These are phyloP conservation scores for Luperina nickerlii DNA, from an alignment of 2,888 invertebrate genomes.

Conservation along the genomic window DNA sequence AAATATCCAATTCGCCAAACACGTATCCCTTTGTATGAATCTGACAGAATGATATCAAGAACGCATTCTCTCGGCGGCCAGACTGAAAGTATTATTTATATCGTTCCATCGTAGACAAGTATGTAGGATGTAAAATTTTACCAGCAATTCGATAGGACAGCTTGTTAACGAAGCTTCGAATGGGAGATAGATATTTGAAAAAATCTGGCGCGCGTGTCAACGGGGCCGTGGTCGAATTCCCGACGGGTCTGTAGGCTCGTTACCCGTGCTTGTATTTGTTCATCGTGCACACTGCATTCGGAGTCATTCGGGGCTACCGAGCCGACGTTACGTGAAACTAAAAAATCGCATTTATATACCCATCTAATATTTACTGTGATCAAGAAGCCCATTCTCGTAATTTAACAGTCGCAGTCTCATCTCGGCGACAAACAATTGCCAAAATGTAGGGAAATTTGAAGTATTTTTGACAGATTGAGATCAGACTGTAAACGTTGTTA, in stretches of 20 bases:
- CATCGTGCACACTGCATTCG: conserved; percentile 52
- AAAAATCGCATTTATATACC: background rate
- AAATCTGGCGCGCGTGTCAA: conserved; percentile 52
- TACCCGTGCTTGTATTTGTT: conserved; percentile 74
- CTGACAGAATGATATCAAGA: background rate
- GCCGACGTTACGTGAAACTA: background rate
- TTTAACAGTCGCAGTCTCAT: too few relatives aligned
- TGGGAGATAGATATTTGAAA: conserved; percentile 42
- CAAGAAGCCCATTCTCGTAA: too few relatives aligned
- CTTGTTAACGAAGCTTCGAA: conserved; percentile 53
- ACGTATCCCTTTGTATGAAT: background rate
- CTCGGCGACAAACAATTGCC: too few relatives aligned
- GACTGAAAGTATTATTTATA: too few relatives aligned
- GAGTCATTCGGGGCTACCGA: conserved; percentile 9
- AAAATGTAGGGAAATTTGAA: too few relatives aligned
- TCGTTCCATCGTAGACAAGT: background rate
- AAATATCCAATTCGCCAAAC: background rate
- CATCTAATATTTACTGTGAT: conserved; percentile 14
- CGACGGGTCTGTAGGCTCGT: conserved; percentile 67
- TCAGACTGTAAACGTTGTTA: too few relatives aligned
- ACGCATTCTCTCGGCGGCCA: background rate
- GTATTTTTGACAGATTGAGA: too few relatives aligned
- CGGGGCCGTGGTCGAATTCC: conserved; percentile 47
- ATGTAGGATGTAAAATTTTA: conserved; percentile 15
- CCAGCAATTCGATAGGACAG: conserved; percentile 41